These are phyloP conservation scores for Anarhynchus alexandrinus DNA, from an alignment of 2,113 vertebrate genomes.

Conservation along the genomic window DNA sequence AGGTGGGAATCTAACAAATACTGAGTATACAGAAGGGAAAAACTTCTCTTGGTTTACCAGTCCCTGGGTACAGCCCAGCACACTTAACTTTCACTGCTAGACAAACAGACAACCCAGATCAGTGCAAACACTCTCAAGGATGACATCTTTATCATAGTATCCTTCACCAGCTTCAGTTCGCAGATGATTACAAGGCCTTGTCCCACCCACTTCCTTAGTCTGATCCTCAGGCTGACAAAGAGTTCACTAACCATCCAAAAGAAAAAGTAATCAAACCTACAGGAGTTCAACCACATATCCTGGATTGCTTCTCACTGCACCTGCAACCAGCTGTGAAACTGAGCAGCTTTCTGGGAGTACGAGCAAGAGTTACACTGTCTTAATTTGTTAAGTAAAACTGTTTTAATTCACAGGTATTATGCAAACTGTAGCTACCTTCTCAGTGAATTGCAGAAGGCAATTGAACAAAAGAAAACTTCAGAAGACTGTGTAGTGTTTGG, in stretches of 20 bases:
- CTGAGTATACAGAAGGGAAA: background rate
- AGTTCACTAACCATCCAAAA: background rate
- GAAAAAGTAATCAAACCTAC: background rate
- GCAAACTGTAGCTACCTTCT: background rate
- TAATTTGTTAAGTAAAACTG: background rate
- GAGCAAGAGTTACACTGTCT: background rate
- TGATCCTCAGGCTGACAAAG: background rate
- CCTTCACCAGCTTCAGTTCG: background rate
- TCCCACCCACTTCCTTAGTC: background rate
- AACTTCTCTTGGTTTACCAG: background rate
- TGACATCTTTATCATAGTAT: background rate
- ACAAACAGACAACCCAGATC: background rate
- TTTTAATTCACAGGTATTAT: background rate
- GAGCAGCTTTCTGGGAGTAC: background rate
- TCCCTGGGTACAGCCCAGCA: background rate
- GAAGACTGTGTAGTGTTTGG: background rate
- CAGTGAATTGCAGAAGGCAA: background rate
- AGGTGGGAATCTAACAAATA: background rate
- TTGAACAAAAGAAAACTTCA: background rate
- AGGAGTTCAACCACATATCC: background rate
- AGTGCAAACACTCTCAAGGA: background rate
- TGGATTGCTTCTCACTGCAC: background rate
- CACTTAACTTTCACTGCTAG: background rate
- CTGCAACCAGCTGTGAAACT: background rate
- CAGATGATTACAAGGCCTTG: background rate